Evolutionary conservation across 2,888 invertebrate species (phyloP), one percentile per base, ranked within the genome.

Genomic region (Ellobium chinense): DNA sequence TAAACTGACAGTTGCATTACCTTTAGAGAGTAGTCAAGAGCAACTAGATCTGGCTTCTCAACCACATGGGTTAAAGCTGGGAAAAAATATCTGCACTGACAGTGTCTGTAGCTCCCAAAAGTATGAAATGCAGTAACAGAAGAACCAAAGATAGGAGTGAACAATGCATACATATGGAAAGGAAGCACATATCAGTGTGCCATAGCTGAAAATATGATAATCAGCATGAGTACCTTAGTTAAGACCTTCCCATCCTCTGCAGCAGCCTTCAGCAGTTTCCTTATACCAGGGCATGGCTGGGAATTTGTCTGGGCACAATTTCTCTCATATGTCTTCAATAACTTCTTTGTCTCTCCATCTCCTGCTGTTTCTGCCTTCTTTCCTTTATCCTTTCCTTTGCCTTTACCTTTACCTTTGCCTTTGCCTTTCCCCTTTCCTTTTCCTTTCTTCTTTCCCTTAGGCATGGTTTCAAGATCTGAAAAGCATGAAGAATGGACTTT

Each of bases 291-390:
- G 78, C 88, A 87, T 85, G 88, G 87, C 66, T 86, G 87, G 0
- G 90, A 90, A 24, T 88, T 87, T 37, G 88, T 88, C 34, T 86
- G 72, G 5, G 75, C 76, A 86, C 89, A 90, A 73, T 88, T 88
- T 75, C 86, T 85, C 72, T 89, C 89, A 79, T 90, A 90, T 37
- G 86, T 85, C 79, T 87, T 90, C 39, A 89, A 72, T 39, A 90
- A 73, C 54, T 85, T 86, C 72, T 86, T 86, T 12, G 88, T 81
- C 62, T 88, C 85, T 56, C 81, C 84, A 29, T 87, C 87, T 70
- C 82, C 88, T n/a, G 82, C 86, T 56, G 84, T 84, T 75, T 80
- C 84, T 39, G 82, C 85, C 34, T 85, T 82, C 80, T 86, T 85
- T 58, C 75, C 80, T n/a, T n/a, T n/a, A n/a, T n/a, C n/a, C 65